Conservation (phyloP, 2,797 vertebrate genomes). For the Sebastes reedi region DNA sequence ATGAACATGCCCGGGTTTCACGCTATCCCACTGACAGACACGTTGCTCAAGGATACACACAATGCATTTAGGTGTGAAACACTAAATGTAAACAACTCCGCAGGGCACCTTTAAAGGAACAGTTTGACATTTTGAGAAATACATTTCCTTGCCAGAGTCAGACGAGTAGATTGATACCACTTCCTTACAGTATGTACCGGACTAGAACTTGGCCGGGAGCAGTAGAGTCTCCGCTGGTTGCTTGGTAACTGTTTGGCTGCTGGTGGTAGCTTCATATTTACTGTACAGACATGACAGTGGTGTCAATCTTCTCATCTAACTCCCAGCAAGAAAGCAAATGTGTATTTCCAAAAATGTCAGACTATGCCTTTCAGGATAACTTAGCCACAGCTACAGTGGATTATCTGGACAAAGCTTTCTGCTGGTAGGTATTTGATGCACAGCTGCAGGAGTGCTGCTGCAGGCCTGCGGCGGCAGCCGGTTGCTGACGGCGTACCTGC, state of each 20-base stretch:
- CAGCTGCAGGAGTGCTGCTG: constrained; percentile 26
- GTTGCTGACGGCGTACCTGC: constrained; percentile 21
- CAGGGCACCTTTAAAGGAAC: neutral
- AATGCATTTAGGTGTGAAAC: neutral
- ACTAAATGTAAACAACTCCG: neutral
- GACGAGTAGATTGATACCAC: neutral
- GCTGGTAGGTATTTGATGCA: constrained; percentile 12
- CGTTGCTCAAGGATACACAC: neutral
- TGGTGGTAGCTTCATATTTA: neutral
- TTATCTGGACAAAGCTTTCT: constrained; percentile 15
- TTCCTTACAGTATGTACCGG: neutral
- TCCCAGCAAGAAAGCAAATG: neutral
- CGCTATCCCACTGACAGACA: too few relatives aligned
- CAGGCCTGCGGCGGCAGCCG: constrained; percentile 26
- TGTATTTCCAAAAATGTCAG: neutral
- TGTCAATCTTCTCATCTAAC: neutral
- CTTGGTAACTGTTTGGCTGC: constrained; percentile 11
- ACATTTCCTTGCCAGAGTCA: neutral
- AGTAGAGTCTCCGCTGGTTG: neutral
- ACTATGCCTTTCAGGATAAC: neutral
- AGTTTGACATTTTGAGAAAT: neutral
- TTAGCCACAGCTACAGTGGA: neutral
- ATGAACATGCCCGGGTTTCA: neutral
- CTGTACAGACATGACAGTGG: neutral
- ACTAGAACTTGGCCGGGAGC: neutral